Evolutionary conservation across 2,888 invertebrate species (phyloP), one percentile per base, ranked within the genome.

Genomic region (Drosophila mulleri): DNA sequence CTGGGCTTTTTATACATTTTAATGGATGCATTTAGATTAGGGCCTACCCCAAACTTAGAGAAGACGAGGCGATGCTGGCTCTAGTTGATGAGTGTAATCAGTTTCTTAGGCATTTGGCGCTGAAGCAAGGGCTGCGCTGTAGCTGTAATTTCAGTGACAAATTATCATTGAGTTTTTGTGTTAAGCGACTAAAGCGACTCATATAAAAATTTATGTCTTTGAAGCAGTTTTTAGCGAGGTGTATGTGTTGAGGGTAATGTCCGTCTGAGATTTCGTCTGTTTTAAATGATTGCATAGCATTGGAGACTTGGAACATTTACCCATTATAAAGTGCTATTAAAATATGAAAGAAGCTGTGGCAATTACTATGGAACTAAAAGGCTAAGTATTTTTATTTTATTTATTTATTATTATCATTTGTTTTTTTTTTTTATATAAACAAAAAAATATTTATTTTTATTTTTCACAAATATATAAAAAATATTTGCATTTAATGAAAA

Each of bases 1-100:
- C 60, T 52, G 61, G 47, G 63, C 50, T 23, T 58, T 45, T 45
- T n/a, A 23, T 37, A 52, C 20, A 53, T 68, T 72, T 62, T 74
- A 72, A 80, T 80, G 70, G 62, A 44, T 66, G 67, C 74, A 74
- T 74, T 74, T 59, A 63, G 66, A 44, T 59, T 41, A 47, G 20
- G 45, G 35, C 45, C 57, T 48, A 54, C 42, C 52, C 11, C 11
- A 29, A 12, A 26, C 32, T 18, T 35, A 23, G 50, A 9, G 32
- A 3, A 23, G 23, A 3, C 8, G n/a, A 41, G 14, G 1, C n/a
- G 14, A 1, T 8, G 23, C 42, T 3, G 44, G 44, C 41, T 23
- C 29, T 56, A 8, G 44, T n/a, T 54, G 42, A 71, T 61, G 67
- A 45, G 53, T 39, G 45, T 56, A 58, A 75, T 72, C 48, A 44